phyloP scores from a whole-genome alignment of 2,888 invertebrate species.

The Pterostichus niger region DNA sequence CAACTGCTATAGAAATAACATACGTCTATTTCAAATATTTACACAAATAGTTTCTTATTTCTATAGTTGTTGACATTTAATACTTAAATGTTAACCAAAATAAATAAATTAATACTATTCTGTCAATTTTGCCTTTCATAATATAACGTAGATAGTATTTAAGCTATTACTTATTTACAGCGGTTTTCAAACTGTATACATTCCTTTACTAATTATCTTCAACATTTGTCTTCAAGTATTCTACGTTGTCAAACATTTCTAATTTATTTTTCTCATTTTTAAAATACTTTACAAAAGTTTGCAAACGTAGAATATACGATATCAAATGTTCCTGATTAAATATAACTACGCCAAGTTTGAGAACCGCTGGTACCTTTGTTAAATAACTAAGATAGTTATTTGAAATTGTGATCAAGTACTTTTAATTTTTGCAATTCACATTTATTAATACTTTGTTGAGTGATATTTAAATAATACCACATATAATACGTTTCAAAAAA shows the following conservation, averaged over 20 bases:
- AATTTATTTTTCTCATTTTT: no score
- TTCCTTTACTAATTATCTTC: conserved; percentile 1
- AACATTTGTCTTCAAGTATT: no score
- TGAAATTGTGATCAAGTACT: conserved; percentile 40
- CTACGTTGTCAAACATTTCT: no score
- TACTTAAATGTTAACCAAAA: conserved; percentile 57
- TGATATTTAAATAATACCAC: conserved; percentile 55
- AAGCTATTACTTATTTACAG: conserved; percentile 51
- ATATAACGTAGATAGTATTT: conserved; percentile 51
- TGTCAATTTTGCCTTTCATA: conserved; percentile 64
- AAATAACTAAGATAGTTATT: background rate
- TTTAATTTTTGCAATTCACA: conserved; percentile 32
- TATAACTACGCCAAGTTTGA: background rate
- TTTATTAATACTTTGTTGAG: conserved; percentile 49
- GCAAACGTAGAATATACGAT: no score
- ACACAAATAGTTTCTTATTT: conserved; percentile 15
- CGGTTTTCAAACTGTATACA: conserved; percentile 30
- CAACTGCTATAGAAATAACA: conserved; percentile 29
- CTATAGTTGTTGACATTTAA: conserved; percentile 52
- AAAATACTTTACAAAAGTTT: no score
- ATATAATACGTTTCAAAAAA: conserved; percentile 52
- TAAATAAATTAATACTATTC: conserved; percentile 14
- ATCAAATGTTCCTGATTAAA: no score
- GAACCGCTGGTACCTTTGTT: conserved; percentile 33
- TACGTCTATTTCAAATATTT: background rate